Conservation (phyloP, 2,888 invertebrate species). For the Andrena hattorfiana region DNA sequence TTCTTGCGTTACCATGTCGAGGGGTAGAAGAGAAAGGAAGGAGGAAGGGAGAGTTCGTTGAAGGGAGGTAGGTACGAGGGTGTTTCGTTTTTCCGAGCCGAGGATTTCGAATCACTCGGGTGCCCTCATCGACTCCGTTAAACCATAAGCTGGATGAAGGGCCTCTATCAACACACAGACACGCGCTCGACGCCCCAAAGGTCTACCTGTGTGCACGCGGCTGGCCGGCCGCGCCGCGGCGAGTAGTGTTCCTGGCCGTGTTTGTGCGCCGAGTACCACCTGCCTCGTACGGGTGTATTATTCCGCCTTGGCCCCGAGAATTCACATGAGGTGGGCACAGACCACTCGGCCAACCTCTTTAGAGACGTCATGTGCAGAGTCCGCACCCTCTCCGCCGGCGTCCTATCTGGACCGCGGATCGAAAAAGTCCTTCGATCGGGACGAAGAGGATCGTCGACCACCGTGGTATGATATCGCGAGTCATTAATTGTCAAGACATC, state of each 20-base stretch:
- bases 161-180: slow-evolving; percentile 15
- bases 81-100: slow-evolving; percentile 59
- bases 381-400: background rate
- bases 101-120: slow-evolving; percentile 50
- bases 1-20: slow-evolving; percentile 28
- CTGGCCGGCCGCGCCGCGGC: slow-evolving; percentile 14
- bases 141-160: slow-evolving; percentile 53
- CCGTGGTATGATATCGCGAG: background rate
- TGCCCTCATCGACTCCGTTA: slow-evolving; percentile 50
- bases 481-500: background rate
- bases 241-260: background rate
- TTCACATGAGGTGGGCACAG: slow-evolving; percentile 53
- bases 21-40: background rate
- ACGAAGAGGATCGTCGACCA: background rate
- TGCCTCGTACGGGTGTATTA: slow-evolving; percentile 68
- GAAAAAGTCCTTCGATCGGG: background rate
- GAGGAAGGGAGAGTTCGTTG: background rate
- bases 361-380: slow-evolving; percentile 53
- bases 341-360: slow-evolving; percentile 35
- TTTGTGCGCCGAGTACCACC: slow-evolving; percentile 63
- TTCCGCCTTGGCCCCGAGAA: slow-evolving; percentile 51
- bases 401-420: slow-evolving; percentile 33
- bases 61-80: slow-evolving; percentile 21
- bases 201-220: slow-evolving; percentile 6
- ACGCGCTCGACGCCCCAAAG: background rate